Conservation (phyloP, 2,113 vertebrate species). For the Ailurus styani region DNA sequence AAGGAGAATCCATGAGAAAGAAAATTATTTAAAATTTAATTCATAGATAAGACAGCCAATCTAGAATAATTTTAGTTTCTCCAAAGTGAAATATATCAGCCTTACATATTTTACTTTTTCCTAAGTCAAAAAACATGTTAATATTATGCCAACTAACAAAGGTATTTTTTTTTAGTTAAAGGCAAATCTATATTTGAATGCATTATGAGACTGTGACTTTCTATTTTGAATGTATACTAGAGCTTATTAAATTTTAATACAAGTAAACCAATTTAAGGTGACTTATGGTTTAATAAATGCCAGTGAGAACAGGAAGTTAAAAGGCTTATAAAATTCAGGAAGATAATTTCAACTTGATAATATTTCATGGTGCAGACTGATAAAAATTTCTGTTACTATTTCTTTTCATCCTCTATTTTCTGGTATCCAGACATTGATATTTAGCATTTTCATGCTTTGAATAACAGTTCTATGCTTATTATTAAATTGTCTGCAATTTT, state of each 20-base stretch:
- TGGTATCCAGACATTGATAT: constrained; percentile 6
- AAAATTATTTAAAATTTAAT: constrained; percentile 36
- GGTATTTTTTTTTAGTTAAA: constrained; percentile 35
- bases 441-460: constrained; percentile 45
- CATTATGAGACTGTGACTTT: constrained; percentile 24
- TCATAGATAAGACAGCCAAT: not conserved
- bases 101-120: not conserved
- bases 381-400: constrained; percentile 11
- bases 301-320: constrained; percentile 64
- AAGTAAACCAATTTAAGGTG: constrained; percentile 65
- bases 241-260: constrained; percentile 71
- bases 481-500: constrained; percentile 30
- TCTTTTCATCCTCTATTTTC: constrained; percentile 45
- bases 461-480: constrained; percentile 1
- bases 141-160: not conserved
- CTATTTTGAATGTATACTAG: constrained; percentile 54
- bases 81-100: not conserved
- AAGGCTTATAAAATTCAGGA: constrained; percentile 59
- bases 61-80: not conserved
- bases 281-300: constrained; percentile 73
- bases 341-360: constrained; percentile 68
- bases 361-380: constrained; percentile 28
- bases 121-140: constrained; percentile 3
- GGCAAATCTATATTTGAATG: constrained; percentile 15
- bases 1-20: constrained; percentile 2